A percentile compares a stretch with the other conserved stretches of the same genome.
These are phyloP conservation scores for Otolemur crassicaudatus DNA, from an alignment of 2,797 vertebrate genomes.

Conservation along the genomic window DNA sequence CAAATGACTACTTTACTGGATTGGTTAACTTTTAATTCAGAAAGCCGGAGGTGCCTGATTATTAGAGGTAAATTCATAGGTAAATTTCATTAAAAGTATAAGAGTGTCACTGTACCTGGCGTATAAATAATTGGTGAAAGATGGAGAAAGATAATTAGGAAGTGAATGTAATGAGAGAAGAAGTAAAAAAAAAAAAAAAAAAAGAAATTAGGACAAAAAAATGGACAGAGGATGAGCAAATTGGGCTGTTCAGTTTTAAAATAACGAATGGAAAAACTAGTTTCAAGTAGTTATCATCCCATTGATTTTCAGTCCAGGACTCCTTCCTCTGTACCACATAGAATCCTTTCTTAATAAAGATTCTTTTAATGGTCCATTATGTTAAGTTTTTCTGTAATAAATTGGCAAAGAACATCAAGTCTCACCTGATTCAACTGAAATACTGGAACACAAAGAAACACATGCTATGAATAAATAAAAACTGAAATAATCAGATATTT, in stretches of 20 bases:
- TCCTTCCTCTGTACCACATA: neutral
- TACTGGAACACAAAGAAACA: neutral
- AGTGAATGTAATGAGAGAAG: neutral
- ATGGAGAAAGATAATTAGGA: neutral
- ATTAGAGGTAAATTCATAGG: neutral
- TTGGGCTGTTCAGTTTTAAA: neutral
- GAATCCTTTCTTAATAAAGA: neutral
- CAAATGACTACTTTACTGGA: neutral
- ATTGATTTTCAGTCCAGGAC: neutral
- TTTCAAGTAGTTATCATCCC: neutral
- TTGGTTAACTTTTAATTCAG: conserved; percentile 26
- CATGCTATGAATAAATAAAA: conserved; percentile 2
- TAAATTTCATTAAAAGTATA: neutral
- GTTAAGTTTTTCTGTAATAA: conserved; percentile 17
- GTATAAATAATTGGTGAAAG: conserved; percentile 9
- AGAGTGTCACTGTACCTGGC: neutral
- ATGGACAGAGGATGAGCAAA: neutral
- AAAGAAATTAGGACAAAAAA: neutral
- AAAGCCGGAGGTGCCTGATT: neutral
- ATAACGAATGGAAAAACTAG: neutral
- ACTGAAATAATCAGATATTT: neutral
- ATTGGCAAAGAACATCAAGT: neutral
- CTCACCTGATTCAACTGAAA: neutral
- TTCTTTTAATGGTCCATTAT: neutral
- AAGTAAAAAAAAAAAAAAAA: neutral